phyloP scores from a whole-genome alignment of 35 echinoderm and acorn worm genomes.

The Patiria miniata region DNA sequence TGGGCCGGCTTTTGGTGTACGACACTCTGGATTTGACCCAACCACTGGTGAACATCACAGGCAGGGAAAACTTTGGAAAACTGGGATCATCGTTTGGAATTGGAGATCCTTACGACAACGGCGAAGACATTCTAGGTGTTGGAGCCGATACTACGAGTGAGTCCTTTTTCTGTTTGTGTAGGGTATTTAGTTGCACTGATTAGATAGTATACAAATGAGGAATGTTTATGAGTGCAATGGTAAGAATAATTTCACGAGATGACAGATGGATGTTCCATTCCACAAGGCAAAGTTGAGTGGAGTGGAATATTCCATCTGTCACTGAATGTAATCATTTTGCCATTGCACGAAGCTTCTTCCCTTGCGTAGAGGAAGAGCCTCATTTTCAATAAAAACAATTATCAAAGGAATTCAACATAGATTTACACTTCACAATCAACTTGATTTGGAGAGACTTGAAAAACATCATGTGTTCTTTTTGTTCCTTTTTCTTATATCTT shows the following conservation, averaged over 20 bases:
- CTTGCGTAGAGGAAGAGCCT: background rate
- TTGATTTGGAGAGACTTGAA: background rate
- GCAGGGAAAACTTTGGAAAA: slow-evolving; percentile 44
- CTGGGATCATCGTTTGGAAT: slow-evolving; percentile 38
- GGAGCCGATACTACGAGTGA: slow-evolving; percentile 61
- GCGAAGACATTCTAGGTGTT: slow-evolving; percentile 42
- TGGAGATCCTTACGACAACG: slow-evolving; percentile 56
- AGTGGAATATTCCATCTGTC: too few relatives aligned
- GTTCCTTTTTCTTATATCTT: background rate
- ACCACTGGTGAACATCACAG: slow-evolving; percentile 18
- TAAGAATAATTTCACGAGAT: too few relatives aligned
- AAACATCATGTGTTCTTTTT: background rate
- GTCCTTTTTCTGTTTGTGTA: background rate
- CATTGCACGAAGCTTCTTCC: background rate
- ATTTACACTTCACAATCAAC: too few relatives aligned
- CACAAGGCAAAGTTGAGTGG: too few relatives aligned
- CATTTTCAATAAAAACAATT: background rate
- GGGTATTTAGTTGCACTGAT: background rate
- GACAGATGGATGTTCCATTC: too few relatives aligned
- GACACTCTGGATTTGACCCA: background rate
- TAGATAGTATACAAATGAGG: too few relatives aligned
- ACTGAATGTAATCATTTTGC: background rate
- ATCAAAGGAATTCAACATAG: too few relatives aligned
- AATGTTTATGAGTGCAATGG: background rate
- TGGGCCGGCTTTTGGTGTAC: slow-evolving; percentile 30